phyloP scores from a whole-genome alignment of 1,140 invertebrate genomes.

The Thereuonema tuberculata region DNA sequence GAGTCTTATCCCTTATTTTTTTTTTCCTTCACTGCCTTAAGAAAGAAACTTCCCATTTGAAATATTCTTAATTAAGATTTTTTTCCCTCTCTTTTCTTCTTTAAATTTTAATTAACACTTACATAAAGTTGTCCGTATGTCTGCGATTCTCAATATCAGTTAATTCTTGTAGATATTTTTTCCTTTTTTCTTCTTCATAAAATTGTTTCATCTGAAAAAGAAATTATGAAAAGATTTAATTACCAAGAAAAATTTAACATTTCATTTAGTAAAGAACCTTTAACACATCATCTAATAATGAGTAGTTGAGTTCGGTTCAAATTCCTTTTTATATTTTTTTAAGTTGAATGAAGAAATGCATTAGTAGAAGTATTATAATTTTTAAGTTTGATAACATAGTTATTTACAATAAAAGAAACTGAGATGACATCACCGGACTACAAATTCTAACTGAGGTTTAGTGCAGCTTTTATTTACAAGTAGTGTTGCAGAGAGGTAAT shows the following conservation, averaged over 20 bases:
- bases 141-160: conserved; percentile 79
- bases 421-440: too few species aligned
- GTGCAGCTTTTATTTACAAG: too few species aligned
- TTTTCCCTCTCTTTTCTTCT: too few species aligned
- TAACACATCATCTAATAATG: too few species aligned
- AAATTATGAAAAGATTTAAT: not conserved
- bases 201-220: conserved; percentile 60
- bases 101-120: too few species aligned
- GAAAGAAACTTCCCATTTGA: too few species aligned
- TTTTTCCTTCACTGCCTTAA: too few species aligned
- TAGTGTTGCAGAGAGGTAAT: too few species aligned
- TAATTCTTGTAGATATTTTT: conserved; percentile 76
- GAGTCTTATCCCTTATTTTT: too few species aligned
- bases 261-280: not conserved
- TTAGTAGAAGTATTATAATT: not conserved
- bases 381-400: not conserved
- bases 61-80: too few species aligned
- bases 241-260: not conserved
- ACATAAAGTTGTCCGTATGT: conserved; percentile 81
- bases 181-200: conserved; percentile 69
- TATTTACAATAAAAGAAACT: not conserved
- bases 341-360: not conserved
- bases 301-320: too few species aligned
- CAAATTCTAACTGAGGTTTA: too few species aligned
- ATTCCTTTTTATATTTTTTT: conserved; percentile 1